Conservation (phyloP, 2,113 vertebrate genomes). For the Tragelaphus scriptus region DNA sequence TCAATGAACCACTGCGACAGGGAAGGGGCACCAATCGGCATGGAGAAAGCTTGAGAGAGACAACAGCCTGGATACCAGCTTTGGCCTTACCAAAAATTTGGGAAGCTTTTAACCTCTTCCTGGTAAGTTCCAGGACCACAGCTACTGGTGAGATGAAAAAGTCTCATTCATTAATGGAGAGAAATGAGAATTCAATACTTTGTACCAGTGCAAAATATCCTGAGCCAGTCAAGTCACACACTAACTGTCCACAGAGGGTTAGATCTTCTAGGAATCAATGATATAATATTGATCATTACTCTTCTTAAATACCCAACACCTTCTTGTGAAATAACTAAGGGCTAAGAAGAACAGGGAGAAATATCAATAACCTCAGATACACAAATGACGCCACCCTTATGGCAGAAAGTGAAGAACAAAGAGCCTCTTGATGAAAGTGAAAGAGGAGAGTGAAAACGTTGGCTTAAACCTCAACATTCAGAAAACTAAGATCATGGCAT, state of each 20-base stretch:
- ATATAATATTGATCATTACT: not conserved
- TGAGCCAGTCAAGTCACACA: not conserved
- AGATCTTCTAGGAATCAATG: not conserved
- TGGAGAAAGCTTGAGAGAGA: not conserved
- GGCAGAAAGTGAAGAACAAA: not conserved
- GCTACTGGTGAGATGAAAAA: not conserved
- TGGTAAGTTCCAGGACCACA: not conserved
- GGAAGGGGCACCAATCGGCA: not conserved
- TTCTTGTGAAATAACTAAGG: not conserved
- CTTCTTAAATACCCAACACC: not conserved
- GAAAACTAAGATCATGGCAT: not conserved
- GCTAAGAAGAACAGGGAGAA: not conserved
- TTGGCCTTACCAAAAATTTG: not conserved
- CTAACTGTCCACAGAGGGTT: not conserved
- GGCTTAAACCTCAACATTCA: not conserved
- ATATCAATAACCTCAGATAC: not conserved
- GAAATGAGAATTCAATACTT: not conserved
- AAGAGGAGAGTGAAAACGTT: not conserved
- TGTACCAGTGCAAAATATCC: not conserved
- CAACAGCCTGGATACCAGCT: not conserved
- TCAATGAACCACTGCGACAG: conserved; percentile 1
- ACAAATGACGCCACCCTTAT: not conserved
- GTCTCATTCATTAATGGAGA: not conserved
- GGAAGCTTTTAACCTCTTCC: not conserved
- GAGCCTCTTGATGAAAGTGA: not conserved